Base-by-base conservation (phyloP, 1,140 invertebrate species). In the Goniozus legneri region DNA sequence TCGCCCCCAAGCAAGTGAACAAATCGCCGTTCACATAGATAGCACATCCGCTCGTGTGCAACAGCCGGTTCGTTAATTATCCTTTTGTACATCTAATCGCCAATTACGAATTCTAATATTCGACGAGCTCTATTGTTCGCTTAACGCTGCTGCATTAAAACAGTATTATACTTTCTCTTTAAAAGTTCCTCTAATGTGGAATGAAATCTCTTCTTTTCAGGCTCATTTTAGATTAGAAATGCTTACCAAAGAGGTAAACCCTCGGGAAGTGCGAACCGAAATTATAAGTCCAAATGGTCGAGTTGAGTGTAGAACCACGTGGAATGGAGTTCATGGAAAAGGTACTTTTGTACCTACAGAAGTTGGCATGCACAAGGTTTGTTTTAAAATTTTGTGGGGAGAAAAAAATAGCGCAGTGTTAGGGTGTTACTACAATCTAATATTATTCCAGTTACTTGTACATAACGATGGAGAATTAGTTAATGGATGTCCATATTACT, bases 281-380 rank as follows among this genome's bases (percentile, higher is more conserved):
- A 84, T 97, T n/a, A 81, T 88, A 21, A 91, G 91, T 57, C 86
- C 89, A 6, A 83, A 82, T 51, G 85, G 84, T 36, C 62, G 57
- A 61, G 73, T 79, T 2, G 78, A 82, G 47, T 80, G 82, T 67
- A 80, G 81, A 68, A 77, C 81, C 37, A 80, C 60, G 58, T 85
- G 59, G 83, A 85, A 64, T 71, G 92, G 60, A 80, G 82, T 67
- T 13, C 74, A 83, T 44, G 86, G 88, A 3, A 85, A 86, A 50
- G 91, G 92, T 16, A 84, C 85, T 40, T 97, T 95, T 61, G 82
- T 89, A 13, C 93, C 95, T 0, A 84, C 86, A 30, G 91, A 94
- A 76, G 86, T 93, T 60, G 94, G 95, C 44, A 91, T 95, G 84
- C 92, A 97, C 75, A 91, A 93, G 69, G 73, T 75, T 47, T 16